Conservation (phyloP, 2,797 vertebrate genomes). For the Macrochelys suwanniensis region DNA sequence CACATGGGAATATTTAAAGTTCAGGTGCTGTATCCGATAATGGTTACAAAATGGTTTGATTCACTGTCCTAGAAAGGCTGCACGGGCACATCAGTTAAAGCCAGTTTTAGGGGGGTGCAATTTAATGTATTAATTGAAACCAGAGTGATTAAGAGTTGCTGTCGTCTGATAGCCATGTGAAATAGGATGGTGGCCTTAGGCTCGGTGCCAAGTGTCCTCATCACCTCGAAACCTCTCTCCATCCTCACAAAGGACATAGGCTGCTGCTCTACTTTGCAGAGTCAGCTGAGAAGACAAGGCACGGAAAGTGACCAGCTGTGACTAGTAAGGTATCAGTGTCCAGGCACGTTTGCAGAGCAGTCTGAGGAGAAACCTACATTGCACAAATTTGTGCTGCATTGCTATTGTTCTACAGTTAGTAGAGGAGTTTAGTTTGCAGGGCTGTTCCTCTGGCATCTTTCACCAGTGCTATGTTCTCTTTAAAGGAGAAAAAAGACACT, state of each 20-base stretch:
- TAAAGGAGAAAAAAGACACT: background rate
- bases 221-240: background rate
- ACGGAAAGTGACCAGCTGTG: background rate
- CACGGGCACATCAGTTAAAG: conserved; percentile 15
- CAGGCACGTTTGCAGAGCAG: background rate
- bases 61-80: background rate
- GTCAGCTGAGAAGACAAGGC: conserved; percentile 29
- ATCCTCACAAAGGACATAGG: background rate
- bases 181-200: background rate
- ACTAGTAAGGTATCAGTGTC: background rate
- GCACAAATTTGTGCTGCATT: conserved; percentile 35
- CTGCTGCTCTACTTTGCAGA: background rate
- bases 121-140: conserved; percentile 14
- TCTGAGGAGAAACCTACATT: conserved; percentile 1
- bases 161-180: background rate
- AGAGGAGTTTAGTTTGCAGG: conserved; percentile 1
- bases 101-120: background rate
- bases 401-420: conserved; percentile 55
- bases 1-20: conserved; percentile 26
- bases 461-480: background rate
- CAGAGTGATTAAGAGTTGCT: background rate
- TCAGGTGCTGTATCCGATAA: background rate
- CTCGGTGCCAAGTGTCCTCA: accelerated
- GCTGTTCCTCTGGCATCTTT: conserved; percentile 45
- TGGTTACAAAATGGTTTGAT: conserved; percentile 9